phyloP scores from a whole-genome alignment of 2,797 vertebrate genomes.

The Leptoclinus maculatus region DNA sequence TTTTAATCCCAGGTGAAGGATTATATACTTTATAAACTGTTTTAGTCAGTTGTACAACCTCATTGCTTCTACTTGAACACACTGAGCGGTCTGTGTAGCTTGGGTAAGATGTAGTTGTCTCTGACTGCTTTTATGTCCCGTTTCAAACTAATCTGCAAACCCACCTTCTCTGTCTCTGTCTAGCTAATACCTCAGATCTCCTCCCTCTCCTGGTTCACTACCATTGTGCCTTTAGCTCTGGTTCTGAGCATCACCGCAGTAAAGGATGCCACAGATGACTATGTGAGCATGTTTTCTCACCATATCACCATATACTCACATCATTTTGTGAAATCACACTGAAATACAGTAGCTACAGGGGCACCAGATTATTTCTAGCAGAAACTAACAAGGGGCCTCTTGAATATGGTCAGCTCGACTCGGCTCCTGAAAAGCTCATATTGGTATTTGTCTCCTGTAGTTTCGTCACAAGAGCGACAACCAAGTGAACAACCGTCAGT shows the following conservation, averaged over 20 bases:
- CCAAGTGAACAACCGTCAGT: slow-evolving; percentile 96
- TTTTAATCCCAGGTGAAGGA: neutral
- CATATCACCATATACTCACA: neutral
- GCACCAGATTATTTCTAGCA: slow-evolving; percentile 1
- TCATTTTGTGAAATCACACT: slow-evolving; percentile 1
- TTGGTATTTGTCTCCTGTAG: slow-evolving; percentile 72
- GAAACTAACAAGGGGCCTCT: neutral
- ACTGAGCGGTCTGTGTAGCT: neutral
- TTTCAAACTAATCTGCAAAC: neutral
- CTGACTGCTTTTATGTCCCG: neutral
- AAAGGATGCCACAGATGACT: slow-evolving; percentile 97
- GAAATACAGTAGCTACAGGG: slow-evolving; percentile 11
- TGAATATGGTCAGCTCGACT: neutral
- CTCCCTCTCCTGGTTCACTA: slow-evolving; percentile 97
- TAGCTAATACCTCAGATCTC: slow-evolving; percentile 97
- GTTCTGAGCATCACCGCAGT: slow-evolving; percentile 97
- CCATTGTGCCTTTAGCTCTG: slow-evolving; percentile 98
- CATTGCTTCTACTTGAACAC: neutral
- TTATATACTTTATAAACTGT: neutral
- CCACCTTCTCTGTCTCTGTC: slow-evolving; percentile 32
- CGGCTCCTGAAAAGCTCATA: neutral
- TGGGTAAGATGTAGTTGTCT: neutral
- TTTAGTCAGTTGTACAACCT: neutral
- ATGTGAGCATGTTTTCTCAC: slow-evolving; percentile 84
- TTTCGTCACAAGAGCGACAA: slow-evolving; percentile 98